phyloP scores from a whole-genome alignment of 2,888 invertebrate genomes.

The Coenonympha arcania region DNA sequence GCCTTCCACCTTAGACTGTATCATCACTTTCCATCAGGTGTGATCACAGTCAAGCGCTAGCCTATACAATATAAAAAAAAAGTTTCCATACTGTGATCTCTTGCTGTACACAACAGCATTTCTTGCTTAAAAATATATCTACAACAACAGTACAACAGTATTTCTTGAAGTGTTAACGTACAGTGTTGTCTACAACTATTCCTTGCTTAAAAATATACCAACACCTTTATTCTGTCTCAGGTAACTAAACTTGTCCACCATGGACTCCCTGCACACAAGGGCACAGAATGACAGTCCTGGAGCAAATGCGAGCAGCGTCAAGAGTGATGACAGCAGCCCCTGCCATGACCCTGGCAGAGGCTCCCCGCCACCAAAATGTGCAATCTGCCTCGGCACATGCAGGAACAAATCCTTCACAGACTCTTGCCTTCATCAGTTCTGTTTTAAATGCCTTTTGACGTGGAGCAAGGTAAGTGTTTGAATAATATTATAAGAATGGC shows the following conservation, averaged over 20 bases:
- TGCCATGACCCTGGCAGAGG: slow-evolving; percentile 50
- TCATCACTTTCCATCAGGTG: too few relatives aligned
- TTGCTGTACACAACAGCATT: neutral
- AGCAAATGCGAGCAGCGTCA: slow-evolving; percentile 61
- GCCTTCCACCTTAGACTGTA: too few relatives aligned
- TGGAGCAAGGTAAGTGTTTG: slow-evolving; percentile 87
- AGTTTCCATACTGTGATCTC: too few relatives aligned
- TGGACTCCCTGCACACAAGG: slow-evolving; percentile 51
- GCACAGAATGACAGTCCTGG: slow-evolving; percentile 52
- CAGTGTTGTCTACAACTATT: neutral
- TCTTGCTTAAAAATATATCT: too few relatives aligned
- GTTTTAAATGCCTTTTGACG: slow-evolving; percentile 91
- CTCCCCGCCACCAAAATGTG: slow-evolving; percentile 90
- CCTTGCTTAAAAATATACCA: too few relatives aligned
- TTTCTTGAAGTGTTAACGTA: too few relatives aligned
- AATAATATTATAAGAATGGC: neutral
- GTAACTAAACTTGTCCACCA: slow-evolving; percentile 24
- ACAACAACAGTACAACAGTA: too few relatives aligned
- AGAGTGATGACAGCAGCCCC: slow-evolving; percentile 68
- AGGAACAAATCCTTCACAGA: slow-evolving; percentile 93
- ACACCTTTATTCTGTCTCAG: neutral
- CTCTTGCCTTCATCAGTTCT: slow-evolving; percentile 94
- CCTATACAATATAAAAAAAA: too few relatives aligned
- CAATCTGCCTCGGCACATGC: slow-evolving; percentile 91
- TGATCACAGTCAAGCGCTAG: too few relatives aligned